A percentile compares a stretch with the other conserved stretches of the same genome.
Evolutionary conservation across 2,888 invertebrate genomes (phyloP).

Genomic region (Ethmia dodecea): DNA sequence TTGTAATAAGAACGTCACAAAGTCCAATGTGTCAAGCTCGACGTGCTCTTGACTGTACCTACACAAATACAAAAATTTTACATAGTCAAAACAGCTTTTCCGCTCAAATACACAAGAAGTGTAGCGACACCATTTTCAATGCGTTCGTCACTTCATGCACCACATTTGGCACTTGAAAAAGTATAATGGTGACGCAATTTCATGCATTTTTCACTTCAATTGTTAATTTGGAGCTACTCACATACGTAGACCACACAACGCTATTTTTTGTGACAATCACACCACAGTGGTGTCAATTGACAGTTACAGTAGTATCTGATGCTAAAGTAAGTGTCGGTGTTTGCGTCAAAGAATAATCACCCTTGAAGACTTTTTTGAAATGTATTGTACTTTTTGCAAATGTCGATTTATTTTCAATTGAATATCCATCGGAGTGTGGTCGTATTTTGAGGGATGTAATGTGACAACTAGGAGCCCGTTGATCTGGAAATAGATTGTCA

Average conservation of each 20-base stretch:
- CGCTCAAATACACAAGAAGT: constrained; percentile 38
- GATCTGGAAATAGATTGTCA: too few relatives aligned
- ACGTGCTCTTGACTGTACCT: too few relatives aligned
- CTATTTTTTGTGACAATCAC: constrained; percentile 15
- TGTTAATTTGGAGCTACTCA: constrained; percentile 44
- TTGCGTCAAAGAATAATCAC: background rate
- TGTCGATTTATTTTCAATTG: background rate
- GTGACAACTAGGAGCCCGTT: too few relatives aligned
- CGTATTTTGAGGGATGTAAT: too few relatives aligned
- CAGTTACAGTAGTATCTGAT: too few relatives aligned
- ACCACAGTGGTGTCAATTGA: background rate
- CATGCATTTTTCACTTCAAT: constrained; percentile 56
- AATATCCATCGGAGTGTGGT: background rate
- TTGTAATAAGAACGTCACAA: too few relatives aligned
- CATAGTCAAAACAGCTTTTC: constrained; percentile 19
- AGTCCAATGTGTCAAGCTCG: too few relatives aligned
- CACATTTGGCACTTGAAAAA: constrained; percentile 28
- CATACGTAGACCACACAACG: constrained; percentile 61
- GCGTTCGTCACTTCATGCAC: constrained; percentile 43
- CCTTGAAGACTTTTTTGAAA: background rate
- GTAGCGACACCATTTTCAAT: constrained; percentile 40
- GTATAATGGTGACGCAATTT: constrained; percentile 63
- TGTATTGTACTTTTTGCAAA: background rate
- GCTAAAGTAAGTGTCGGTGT: too few relatives aligned
- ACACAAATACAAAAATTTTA: too few relatives aligned